Evolutionary conservation across 2,113 vertebrate species (phyloP), one percentile per base, ranked within the genome.

Genomic region (Cavia porcellus): DNA sequence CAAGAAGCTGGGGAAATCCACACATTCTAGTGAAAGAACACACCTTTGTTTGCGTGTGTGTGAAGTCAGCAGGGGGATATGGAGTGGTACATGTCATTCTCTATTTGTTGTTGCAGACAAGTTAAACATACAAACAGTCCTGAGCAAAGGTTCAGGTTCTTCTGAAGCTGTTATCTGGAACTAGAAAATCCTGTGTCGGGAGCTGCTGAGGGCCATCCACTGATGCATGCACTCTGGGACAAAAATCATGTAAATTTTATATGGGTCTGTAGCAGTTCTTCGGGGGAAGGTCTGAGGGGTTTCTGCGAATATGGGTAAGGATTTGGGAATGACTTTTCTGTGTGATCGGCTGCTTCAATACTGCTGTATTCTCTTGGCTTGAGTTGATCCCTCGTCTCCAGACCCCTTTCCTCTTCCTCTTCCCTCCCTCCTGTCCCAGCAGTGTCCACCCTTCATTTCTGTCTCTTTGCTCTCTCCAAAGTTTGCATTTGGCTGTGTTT

Each of bases 401-500:
- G 22, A 32, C 45, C 3, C 25, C 62, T 90, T 22, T 32, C 81
- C 28, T 22, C 38, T 50, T 25, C 32, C 6, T 66, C 42, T 84
- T 11, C 0, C 14, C 5, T 13, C 1, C 13, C 5, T 85, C 45
- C 62, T 7, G 13, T 42, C 25, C 7, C 24, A 15, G 30, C 32
- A 15, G 9, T 3, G 42, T n/a, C 45, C 14, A 14, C 28, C 61
- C 22, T 50, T 59, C 35, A 3, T 93, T 25, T 75, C 89, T 86
- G 24, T 66, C 62, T 68, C 32, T 62, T 64, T 55, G 35, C 24
- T 79, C 30, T 85, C 25, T 83, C 72, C 75, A 66, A 61, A 84
- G 86, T 97, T 89, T 92, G 45, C 50, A 32, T 97, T 80, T 83
- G 85, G 66, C 74, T 88, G n/a, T 93, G 92, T 70, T 92, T 94